Evolutionary conservation across 1,140 invertebrate species (phyloP).

Genomic region (Anastrepha ludens): DNA sequence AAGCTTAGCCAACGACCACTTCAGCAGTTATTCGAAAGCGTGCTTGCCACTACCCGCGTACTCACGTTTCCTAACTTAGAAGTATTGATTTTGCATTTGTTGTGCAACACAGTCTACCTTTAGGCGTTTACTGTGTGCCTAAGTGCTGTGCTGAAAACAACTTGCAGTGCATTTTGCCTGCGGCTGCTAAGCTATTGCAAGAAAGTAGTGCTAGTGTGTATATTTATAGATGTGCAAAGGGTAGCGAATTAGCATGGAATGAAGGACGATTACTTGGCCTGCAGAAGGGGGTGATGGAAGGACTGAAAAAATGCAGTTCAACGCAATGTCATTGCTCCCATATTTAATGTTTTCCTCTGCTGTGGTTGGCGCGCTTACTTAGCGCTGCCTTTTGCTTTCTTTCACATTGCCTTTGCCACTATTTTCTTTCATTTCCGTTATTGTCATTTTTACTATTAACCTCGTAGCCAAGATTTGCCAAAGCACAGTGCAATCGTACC

Average conservation of each 20-base stretch:
- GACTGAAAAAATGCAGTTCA: not conserved
- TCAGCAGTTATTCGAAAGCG: constrained; percentile 13
- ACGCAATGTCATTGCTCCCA: constrained; percentile 44
- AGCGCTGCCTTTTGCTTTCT: constrained; percentile 6
- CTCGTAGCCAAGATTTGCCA: constrained; percentile 44
- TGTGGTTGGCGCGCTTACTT: not conserved
- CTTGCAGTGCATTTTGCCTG: constrained; percentile 9
- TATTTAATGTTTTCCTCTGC: constrained; percentile 19
- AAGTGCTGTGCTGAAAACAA: constrained; percentile 16
- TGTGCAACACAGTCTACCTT: constrained; percentile 11
- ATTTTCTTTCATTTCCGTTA: constrained; percentile 51
- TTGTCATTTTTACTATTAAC: constrained; percentile 48
- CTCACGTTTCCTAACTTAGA: constrained; percentile 3
- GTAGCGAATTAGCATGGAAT: not conserved
- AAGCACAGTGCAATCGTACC: not conserved
- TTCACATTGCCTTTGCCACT: constrained; percentile 7
- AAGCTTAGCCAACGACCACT: not conserved
- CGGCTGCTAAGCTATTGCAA: not conserved
- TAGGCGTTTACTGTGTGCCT: constrained; percentile 23
- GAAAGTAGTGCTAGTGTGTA: not conserved
- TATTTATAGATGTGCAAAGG: not conserved
- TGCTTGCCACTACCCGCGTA: not conserved
- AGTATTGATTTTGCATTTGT: constrained; percentile 51
- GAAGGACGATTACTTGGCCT: not conserved
- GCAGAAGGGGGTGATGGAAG: not conserved